phyloP scores from a whole-genome alignment of 2,888 invertebrate species.

The Steinernema scapterisci region DNA sequence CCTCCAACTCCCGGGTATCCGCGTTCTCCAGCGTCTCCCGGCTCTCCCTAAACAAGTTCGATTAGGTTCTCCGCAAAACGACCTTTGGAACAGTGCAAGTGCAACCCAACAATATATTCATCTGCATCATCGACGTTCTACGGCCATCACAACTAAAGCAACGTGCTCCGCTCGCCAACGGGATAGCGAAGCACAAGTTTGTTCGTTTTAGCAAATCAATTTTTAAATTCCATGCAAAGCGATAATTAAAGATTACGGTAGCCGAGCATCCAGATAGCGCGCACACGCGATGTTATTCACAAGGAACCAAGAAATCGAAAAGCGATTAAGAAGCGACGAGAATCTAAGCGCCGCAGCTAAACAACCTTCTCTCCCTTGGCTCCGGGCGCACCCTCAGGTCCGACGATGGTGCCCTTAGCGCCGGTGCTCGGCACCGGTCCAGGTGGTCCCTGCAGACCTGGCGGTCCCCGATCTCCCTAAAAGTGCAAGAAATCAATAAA shows the following conservation, averaged over 20 bases:
- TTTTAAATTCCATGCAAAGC: conserved; percentile 18
- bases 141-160: too few relatives aligned
- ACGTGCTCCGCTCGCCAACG: too few relatives aligned
- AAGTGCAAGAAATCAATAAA: conserved; percentile 43
- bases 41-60: conserved; percentile 60
- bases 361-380: conserved; percentile 73
- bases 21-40: conserved; percentile 63
- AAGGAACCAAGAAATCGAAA: background rate
- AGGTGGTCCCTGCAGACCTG: conserved; percentile 62
- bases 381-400: conserved; percentile 73
- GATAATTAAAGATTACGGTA: conserved; percentile 14
- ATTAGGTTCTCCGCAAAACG: background rate
- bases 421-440: conserved; percentile 58
- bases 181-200: background rate
- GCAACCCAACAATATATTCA: conserved; percentile 2
- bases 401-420: conserved; percentile 64
- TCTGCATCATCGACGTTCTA: background rate
- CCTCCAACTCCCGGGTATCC: conserved; percentile 69
- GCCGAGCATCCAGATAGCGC: background rate
- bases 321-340: conserved; percentile 26
- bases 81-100: conserved; percentile 1
- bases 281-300: conserved; percentile 11
- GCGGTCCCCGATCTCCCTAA: conserved; percentile 60
- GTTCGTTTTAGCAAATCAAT: background rate
- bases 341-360: background rate